Conservation (phyloP, 2,797 vertebrate species). For the Tapera naevia region DNA sequence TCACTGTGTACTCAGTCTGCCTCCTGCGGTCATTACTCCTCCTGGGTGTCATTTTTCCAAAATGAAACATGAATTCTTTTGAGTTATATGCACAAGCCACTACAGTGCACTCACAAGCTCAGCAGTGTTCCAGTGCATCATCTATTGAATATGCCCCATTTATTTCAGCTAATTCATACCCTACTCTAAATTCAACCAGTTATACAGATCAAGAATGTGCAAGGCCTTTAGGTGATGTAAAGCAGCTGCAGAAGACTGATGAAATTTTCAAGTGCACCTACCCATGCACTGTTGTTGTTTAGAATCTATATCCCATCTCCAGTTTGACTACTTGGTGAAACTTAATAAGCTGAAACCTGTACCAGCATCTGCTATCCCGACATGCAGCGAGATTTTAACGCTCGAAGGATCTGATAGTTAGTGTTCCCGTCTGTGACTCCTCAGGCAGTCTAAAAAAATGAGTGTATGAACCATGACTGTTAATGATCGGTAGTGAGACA, state of each 20-base stretch:
- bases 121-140: background rate
- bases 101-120: background rate
- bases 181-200: background rate
- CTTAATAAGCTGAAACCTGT: background rate
- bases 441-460: background rate
- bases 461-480: background rate
- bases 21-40: background rate
- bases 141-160: background rate
- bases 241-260: background rate
- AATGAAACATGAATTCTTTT: background rate
- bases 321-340: background rate
- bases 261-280: background rate
- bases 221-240: background rate
- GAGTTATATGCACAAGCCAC: background rate
- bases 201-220: background rate
- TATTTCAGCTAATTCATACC: background rate
- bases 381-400: background rate
- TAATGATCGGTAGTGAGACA: rapidly evolving
- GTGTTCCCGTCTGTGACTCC: background rate
- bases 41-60: background rate
- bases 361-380: background rate
- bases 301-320: background rate
- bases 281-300: background rate
- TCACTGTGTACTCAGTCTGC: background rate
- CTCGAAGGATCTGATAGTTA: background rate